Conservation (phyloP, 2,888 invertebrate species). For the Gymnocheta viridis region DNA sequence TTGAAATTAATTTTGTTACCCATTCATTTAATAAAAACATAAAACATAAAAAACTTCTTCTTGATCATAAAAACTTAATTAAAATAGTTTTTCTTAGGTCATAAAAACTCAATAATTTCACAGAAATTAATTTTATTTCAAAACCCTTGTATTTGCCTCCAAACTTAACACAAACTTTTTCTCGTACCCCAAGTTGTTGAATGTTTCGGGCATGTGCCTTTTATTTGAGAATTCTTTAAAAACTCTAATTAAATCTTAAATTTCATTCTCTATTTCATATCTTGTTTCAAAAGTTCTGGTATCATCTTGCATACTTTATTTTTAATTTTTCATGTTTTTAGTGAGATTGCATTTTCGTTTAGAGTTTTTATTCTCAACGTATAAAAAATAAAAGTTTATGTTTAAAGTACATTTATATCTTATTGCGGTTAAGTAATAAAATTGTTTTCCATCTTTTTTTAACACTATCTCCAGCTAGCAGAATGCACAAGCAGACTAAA, state of each 20-base stretch:
- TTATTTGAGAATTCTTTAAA: neutral
- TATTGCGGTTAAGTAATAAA: constrained; percentile 61
- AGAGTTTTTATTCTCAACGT: constrained; percentile 22
- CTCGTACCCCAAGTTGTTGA: neutral
- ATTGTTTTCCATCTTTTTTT: constrained; percentile 21
- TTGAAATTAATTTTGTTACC: no score
- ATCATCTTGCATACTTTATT: constrained; percentile 24
- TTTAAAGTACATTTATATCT: constrained; percentile 60
- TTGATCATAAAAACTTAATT: no score
- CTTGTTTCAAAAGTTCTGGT: neutral
- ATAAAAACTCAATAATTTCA: neutral
- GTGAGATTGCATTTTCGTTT: constrained; percentile 47
- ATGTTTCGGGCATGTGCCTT: neutral
- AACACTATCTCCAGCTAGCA: constrained; percentile 15
- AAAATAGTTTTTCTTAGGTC: no score
- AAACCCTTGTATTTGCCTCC: no score
- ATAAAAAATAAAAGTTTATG: constrained; percentile 64
- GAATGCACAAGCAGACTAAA: neutral
- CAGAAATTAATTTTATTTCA: neutral
- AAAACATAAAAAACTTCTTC: no score
- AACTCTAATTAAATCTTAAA: constrained; percentile 3
- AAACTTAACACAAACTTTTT: neutral
- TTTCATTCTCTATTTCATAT: neutral
- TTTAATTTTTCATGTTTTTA: constrained; percentile 37
- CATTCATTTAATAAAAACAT: no score